Percentiles rank a stretch among this genome's conserved stretches.
Evolutionary conservation across 2,113 vertebrate species (phyloP).

Genomic region (Chaetodon trifascialis): DNA sequence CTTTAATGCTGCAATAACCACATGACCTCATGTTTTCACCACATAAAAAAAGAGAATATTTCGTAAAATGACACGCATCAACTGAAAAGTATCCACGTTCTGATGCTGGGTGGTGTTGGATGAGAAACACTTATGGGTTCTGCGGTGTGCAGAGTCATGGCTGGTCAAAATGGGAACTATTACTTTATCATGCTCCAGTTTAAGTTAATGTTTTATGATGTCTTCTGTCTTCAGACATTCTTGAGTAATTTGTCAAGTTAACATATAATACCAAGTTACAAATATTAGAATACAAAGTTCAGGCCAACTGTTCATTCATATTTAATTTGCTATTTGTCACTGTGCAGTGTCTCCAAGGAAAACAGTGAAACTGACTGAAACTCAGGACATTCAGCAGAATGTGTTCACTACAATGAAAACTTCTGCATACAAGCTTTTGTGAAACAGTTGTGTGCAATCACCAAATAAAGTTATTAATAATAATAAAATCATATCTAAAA

Average conservation of each 20-base stretch:
- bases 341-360: not conserved
- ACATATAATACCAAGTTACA: conserved; percentile 4
- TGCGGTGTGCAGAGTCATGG: not conserved
- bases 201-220: not conserved
- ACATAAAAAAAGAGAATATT: not conserved
- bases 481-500: not conserved
- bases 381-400: not conserved
- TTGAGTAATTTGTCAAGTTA: not conserved
- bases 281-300: conserved; percentile 1
- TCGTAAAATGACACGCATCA: not conserved
- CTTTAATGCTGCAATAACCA: not conserved
- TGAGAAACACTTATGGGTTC: not conserved
- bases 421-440: not conserved
- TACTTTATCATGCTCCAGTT: conserved; percentile 10
- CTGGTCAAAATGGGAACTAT: not conserved
- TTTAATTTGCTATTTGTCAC: not conserved
- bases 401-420: not conserved
- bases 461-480: not conserved
- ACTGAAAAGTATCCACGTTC: not conserved
- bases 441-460: not conserved
- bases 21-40: not conserved
- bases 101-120: not conserved
- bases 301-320: conserved; percentile 7
- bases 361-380: not conserved
- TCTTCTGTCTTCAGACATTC: not conserved